These are phyloP conservation scores for Vulpes lagopus DNA, from an alignment of 2,113 vertebrate genomes.

Conservation along the genomic window DNA sequence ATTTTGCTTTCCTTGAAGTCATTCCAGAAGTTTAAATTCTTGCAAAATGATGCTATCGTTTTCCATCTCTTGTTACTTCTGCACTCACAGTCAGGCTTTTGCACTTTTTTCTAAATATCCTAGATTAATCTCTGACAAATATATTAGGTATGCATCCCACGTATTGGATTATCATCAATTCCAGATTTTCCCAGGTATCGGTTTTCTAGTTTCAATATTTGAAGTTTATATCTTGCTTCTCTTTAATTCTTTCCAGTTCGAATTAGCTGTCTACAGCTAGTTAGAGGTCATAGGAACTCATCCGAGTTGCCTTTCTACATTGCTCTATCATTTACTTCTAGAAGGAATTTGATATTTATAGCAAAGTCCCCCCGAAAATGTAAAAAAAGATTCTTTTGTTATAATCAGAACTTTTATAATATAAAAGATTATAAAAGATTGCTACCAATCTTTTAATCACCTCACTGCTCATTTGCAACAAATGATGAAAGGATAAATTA, in stretches of 20 bases:
- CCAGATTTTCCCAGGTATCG: not conserved
- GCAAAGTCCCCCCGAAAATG: not conserved
- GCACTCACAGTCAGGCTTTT: not conserved
- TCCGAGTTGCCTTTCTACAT: conserved; percentile 14
- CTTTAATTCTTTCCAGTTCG: not conserved
- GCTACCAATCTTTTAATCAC: not conserved
- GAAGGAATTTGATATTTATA: not conserved
- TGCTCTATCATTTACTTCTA: not conserved
- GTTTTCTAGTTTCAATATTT: not conserved
- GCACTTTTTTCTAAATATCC: not conserved
- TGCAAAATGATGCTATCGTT: not conserved
- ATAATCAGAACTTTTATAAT: not conserved
- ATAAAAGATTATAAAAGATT: no score
- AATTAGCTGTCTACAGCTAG: not conserved
- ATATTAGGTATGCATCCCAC: not conserved
- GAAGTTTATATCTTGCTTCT: not conserved
- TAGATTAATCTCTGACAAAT: not conserved
- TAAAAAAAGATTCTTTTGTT: not conserved
- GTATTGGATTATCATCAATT: not conserved
- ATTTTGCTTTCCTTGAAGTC: conserved; percentile 68
- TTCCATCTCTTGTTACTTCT: not conserved
- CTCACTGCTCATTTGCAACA: not conserved
- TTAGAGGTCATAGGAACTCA: not conserved
- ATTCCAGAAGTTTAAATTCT: conserved; percentile 57
- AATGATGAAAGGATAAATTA: conserved; percentile 32